A percentile compares a stretch with the other conserved stretches of the same genome.
Evolutionary conservation across 2,113 vertebrate species (phyloP).

Genomic region (Thymallus thymallus): DNA sequence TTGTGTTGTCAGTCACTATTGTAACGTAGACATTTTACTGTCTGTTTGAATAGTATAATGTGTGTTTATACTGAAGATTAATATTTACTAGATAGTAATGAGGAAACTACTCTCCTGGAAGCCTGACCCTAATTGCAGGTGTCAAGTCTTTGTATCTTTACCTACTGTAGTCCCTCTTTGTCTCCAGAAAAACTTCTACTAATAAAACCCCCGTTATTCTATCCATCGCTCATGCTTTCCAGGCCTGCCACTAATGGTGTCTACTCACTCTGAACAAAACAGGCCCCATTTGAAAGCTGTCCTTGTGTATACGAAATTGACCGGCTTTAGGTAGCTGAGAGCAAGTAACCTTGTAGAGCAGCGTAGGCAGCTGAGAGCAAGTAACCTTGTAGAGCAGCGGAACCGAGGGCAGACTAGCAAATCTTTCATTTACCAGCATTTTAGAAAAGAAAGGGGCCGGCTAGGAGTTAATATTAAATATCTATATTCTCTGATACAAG

Average conservation of each 20-base stretch:
- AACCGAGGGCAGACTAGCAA: background rate
- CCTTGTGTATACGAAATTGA: constrained; percentile 8
- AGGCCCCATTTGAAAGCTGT: background rate
- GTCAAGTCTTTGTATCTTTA: background rate
- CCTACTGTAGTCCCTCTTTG: background rate
- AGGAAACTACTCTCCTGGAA: background rate
- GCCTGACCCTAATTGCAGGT: background rate
- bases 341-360: no score
- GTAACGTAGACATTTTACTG: background rate
- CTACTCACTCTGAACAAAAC: constrained; percentile 3
- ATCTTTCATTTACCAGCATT: constrained; percentile 15
- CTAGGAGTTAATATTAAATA: constrained; percentile 5
- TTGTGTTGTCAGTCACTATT: no score
- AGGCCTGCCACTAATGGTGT: background rate
- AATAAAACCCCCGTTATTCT: background rate
- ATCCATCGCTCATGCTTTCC: constrained; percentile 1
- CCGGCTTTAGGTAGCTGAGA: background rate
- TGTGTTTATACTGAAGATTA: no score
- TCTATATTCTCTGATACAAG: constrained; percentile 10
- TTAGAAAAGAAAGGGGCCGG: constrained; percentile 4
- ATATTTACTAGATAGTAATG: no score
- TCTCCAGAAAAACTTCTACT: constrained; percentile 1
- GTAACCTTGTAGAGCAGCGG: background rate
- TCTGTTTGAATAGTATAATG: background rate
- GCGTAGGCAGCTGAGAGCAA: background rate